These are phyloP conservation scores for Gouania willdenowi DNA, from an alignment of 2,797 vertebrate species.

Conservation along the genomic window DNA sequence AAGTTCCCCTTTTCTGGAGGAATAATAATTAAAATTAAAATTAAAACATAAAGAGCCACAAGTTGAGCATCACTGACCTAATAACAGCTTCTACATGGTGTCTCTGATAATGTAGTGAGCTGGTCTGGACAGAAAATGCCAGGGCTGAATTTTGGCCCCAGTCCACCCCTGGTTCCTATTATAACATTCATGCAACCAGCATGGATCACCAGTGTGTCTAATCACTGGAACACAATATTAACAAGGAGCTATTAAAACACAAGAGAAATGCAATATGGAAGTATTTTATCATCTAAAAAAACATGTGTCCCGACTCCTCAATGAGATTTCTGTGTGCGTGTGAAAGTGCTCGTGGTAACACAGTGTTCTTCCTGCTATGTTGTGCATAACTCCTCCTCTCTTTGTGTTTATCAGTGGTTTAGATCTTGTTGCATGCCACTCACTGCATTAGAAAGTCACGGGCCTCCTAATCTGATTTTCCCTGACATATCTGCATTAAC, in stretches of 20 bases:
- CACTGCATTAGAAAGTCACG: conserved; percentile 24
- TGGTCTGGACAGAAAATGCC: too few species aligned
- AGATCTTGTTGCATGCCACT: conserved; percentile 38
- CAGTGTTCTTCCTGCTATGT: conserved; percentile 28
- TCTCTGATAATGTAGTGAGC: too few species aligned
- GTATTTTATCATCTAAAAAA: conserved; percentile 46
- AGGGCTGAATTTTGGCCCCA: too few species aligned
- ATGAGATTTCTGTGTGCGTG: not conserved
- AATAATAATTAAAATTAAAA: too few species aligned
- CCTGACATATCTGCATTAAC: conserved; percentile 31
- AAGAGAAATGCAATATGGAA: too few species aligned
- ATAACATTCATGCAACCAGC: too few species aligned
- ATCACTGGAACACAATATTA: not conserved
- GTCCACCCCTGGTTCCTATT: too few species aligned
- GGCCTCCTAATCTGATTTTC: conserved; percentile 51
- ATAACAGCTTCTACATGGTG: too few species aligned
- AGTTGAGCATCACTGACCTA: too few species aligned
- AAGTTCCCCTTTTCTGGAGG: too few species aligned
- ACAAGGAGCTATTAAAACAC: conserved; percentile 10
- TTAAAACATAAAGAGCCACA: too few species aligned
- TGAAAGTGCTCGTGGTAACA: not conserved
- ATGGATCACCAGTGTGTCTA: not conserved
- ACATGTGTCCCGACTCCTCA: conserved; percentile 3
- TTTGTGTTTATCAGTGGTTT: conserved; percentile 19
- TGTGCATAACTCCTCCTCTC: not conserved